These are phyloP conservation scores for Microcebus murinus DNA, from an alignment of 2,113 vertebrate species.

Conservation along the genomic window DNA sequence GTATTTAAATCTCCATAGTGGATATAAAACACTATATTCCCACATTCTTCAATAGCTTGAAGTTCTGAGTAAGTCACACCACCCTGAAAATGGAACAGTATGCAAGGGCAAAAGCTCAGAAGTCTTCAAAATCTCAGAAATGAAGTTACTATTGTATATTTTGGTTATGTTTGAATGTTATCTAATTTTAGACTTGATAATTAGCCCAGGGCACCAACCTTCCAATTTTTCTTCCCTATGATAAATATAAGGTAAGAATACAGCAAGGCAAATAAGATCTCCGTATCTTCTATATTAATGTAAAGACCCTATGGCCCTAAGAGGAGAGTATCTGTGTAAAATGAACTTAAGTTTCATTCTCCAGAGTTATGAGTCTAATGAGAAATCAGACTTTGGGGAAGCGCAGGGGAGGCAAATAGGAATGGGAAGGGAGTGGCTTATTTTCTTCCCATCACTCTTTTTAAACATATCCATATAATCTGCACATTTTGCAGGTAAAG, in stretches of 20 bases:
- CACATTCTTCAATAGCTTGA: not conserved
- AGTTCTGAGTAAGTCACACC: not conserved
- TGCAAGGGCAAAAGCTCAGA: not conserved
- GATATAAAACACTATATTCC: not conserved
- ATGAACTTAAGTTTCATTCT: not conserved
- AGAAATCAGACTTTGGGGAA: not conserved
- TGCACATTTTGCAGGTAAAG: not conserved
- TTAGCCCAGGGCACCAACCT: not conserved
- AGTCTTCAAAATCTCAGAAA: not conserved
- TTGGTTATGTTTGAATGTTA: not conserved
- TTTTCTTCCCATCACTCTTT: not conserved
- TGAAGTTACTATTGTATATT: not conserved
- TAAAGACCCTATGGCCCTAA: not conserved
- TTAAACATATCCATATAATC: not conserved
- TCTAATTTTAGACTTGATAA: not conserved
- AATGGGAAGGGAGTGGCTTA: not conserved
- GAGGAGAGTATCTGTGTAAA: not conserved
- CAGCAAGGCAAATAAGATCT: slow-evolving; percentile 4
- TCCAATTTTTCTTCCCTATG: not conserved
- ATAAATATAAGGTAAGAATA: not conserved
- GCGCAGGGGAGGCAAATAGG: not conserved
- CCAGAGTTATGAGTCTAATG: not conserved
- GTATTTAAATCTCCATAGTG: not conserved
- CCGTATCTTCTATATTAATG: not conserved
- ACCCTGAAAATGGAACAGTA: not conserved